phyloP scores from a whole-genome alignment of 2,888 invertebrate genomes.

The Carabus problematicus region DNA sequence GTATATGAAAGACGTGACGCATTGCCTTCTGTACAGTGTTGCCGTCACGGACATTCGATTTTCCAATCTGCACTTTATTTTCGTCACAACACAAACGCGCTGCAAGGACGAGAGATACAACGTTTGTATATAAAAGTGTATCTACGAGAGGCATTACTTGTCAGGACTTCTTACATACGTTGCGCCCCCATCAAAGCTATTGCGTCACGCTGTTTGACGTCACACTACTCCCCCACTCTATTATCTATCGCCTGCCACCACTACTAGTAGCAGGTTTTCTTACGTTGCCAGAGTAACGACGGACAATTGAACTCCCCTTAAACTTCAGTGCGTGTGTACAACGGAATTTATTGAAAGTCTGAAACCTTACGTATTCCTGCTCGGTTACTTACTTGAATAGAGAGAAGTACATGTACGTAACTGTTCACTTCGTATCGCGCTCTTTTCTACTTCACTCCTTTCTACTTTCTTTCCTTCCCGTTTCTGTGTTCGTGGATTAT shows the following conservation, averaged over 20 bases:
- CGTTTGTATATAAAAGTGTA: not conserved
- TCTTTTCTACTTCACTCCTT: too few relatives aligned
- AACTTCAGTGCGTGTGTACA: too few relatives aligned
- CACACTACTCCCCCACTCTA: not conserved
- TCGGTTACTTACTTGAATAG: too few relatives aligned
- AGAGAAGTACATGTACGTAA: too few relatives aligned
- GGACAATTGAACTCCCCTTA: not conserved
- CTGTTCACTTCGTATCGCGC: too few relatives aligned
- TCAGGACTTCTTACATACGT: not conserved
- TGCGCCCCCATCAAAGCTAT: not conserved
- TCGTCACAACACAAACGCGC: not conserved
- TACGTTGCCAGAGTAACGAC: not conserved
- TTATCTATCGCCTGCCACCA: too few relatives aligned
- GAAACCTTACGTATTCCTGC: too few relatives aligned
- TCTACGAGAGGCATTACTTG: not conserved
- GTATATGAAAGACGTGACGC: too few relatives aligned
- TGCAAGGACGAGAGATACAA: slow-evolving; percentile 1
- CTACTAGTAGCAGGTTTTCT: not conserved
- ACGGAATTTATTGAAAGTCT: too few relatives aligned
- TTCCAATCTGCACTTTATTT: slow-evolving; percentile 6
- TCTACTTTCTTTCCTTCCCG: too few relatives aligned
- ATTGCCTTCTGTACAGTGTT: too few relatives aligned
- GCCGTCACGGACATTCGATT: not conserved
- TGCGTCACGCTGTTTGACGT: slow-evolving; percentile 8
- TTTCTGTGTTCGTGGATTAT: too few relatives aligned